Evolutionary conservation across 2,113 vertebrate genomes (phyloP), one percentile per base, ranked within the genome.

Genomic region (Chloebia gouldiae): DNA sequence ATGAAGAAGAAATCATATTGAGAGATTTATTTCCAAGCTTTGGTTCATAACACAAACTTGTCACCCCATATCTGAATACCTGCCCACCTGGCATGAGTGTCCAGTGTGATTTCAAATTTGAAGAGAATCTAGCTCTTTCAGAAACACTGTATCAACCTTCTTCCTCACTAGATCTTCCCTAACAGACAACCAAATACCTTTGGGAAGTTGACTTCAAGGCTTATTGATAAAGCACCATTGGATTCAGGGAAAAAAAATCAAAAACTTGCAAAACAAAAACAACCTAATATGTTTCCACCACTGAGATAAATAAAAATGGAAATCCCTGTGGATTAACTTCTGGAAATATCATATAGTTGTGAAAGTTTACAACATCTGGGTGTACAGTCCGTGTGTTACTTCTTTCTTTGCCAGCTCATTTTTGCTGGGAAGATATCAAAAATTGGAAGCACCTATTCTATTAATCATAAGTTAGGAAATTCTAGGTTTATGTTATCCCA

Each of bases 191-290:
- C 24, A 88, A 69, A 39, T 49, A 13, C 11, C 10, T 82, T 83
- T 77, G 24, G 28, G 56, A 60, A 37, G 6, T 24, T 76, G 21
- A 22, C n/a, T 35, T 69, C 21, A 31, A 22, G 11, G 4, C 14
- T 56, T 81, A 27, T n/a, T 69, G 11, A 51, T 50, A 73, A 73
- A 81, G 9, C 30, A 16, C 9, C 37, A 21, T n/a, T 40, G 47
- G 19, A 15, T 65, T 78, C 1, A 0, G 2, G 11, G 0, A 3
- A n/a, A 80, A 39, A 39, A 8, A 35, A 2, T 1, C 0, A 39
- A 37, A 42, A 44, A 24, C 13, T 49, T 89, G 7, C 7, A 78
- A 63, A 78, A 40, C n/a, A 25, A 84, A 77, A 40, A 1, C 31
- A 56, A 45, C 6, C 2, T 54, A 30, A 3, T 53, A 30, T 47